These are phyloP conservation scores for Pleuronectes platessa DNA, from an alignment of 2,113 vertebrate genomes.

Conservation along the genomic window DNA sequence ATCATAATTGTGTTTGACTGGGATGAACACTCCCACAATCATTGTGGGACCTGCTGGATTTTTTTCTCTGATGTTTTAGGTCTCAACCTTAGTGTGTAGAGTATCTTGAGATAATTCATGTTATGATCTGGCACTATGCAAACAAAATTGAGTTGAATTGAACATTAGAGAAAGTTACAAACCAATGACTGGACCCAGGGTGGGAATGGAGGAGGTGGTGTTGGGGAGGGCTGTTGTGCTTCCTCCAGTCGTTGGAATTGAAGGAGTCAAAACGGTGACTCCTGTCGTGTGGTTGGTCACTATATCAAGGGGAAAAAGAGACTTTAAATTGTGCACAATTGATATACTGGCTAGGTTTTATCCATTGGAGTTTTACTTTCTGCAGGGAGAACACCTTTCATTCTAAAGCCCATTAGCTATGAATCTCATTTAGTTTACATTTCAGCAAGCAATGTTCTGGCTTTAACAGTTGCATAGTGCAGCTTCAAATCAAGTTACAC, in stretches of 20 bases:
- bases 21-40: no score
- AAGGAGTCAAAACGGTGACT: neutral
- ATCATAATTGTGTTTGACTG: no score
- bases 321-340: neutral
- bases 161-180: conserved; percentile 11
- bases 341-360: no score
- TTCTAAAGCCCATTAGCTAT: no score
- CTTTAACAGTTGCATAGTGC: neutral
- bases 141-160: no score
- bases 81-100: no score
- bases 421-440: neutral
- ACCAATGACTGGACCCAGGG: conserved; percentile 46
- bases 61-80: no score
- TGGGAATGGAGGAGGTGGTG: neutral
- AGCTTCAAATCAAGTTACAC: neutral
- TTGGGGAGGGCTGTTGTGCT: neutral
- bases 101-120: no score
- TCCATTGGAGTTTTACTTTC: no score
- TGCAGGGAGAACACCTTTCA: no score
- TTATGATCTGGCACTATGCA: no score
- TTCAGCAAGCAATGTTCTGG: neutral
- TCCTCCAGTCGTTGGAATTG: neutral
- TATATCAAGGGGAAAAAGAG: conserved; percentile 2
- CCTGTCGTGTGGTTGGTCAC: neutral
- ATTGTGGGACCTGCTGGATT: no score